These are phyloP conservation scores for Epiperipatus broadwayi DNA, from an alignment of 2,888 invertebrate species.

Conservation along the genomic window DNA sequence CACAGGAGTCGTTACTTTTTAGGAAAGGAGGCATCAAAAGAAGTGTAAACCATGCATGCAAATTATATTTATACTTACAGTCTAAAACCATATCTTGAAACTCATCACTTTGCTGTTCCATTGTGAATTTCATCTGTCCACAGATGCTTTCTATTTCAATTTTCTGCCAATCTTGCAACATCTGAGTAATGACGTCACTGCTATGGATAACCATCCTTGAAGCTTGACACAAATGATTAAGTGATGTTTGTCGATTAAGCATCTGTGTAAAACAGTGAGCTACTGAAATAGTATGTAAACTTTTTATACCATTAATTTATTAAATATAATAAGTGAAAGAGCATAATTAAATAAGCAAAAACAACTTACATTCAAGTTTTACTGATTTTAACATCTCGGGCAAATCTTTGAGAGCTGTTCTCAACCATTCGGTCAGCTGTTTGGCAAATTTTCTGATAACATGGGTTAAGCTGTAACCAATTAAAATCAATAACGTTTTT, in stretches of 20 bases:
- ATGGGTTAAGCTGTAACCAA: constrained; percentile 29
- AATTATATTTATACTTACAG: constrained; percentile 6
- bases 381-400: constrained; percentile 28
- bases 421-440: constrained; percentile 30
- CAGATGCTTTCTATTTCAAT: constrained; percentile 29
- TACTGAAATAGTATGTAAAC: constrained; percentile 22
- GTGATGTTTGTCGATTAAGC: constrained; percentile 30
- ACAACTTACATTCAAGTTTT: constrained; percentile 31
- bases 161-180: constrained; percentile 31
- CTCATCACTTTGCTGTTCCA: constrained; percentile 22
- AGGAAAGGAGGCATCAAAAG: no score
- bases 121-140: constrained; percentile 29
- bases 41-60: no score
- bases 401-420: constrained; percentile 27
- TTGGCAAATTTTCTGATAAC: constrained; percentile 31
- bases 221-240: constrained; percentile 33
- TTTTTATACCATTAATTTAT: background rate
- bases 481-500: no score
- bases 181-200: constrained; percentile 29
- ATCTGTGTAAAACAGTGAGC: constrained; percentile 29
- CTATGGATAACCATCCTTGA: constrained; percentile 30
- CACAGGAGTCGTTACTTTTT: no score
- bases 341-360: background rate
- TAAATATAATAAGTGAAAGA: constrained; percentile 1
- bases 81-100: constrained; percentile 1